Conservation (phyloP, 2,113 vertebrate genomes). For the Elachura formosa region DNA sequence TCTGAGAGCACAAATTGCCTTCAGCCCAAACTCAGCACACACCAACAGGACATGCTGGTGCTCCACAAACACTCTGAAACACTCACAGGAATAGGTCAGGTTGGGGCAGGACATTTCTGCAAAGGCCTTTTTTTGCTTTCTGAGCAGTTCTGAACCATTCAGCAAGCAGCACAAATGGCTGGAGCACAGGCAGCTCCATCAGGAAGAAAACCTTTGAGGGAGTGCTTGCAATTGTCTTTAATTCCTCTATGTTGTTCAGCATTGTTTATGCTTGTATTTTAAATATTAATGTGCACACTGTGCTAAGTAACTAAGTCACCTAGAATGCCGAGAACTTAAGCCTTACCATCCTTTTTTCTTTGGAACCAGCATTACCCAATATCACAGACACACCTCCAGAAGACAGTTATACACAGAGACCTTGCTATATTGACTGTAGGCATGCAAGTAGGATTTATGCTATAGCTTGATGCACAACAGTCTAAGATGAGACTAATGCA, state of each 20-base stretch:
- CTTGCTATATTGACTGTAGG: neutral
- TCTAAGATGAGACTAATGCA: neutral
- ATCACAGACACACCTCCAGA: neutral
- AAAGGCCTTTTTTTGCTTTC: neutral
- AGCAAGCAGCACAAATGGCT: neutral
- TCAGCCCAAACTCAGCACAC: neutral
- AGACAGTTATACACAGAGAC: neutral
- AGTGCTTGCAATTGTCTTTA: neutral
- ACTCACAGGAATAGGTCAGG: neutral
- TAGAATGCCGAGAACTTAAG: neutral
- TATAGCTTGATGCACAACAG: neutral
- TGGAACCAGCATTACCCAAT: neutral
- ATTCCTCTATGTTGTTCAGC: neutral
- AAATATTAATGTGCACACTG: neutral
- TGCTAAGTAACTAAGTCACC: neutral
- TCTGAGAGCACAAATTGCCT: accelerated
- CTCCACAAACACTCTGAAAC: accelerated
- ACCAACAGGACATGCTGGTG: neutral
- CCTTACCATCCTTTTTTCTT: neutral
- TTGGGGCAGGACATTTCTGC: neutral
- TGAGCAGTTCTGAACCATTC: neutral
- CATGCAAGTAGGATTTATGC: neutral
- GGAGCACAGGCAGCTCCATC: neutral
- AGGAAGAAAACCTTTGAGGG: accelerated
- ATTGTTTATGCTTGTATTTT: neutral